Base-by-base conservation (phyloP, 2,113 vertebrate species). In the Spilogale gracilis region DNA sequence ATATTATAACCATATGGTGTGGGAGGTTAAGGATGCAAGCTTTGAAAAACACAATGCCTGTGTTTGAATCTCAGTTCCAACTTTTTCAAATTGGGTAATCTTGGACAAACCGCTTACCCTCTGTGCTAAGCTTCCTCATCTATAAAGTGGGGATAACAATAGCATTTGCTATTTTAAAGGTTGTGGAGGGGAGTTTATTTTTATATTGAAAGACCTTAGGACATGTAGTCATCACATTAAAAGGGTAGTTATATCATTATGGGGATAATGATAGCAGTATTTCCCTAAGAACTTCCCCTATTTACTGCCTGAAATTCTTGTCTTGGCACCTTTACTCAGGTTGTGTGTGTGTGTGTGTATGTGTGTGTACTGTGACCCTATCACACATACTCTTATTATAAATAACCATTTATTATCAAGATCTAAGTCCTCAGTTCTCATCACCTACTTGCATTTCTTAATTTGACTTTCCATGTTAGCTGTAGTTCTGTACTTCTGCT, bases 1-100 rank as follows among this genome's bases (percentile, higher is more conserved):
- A 92, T 95, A 71, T n/a, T 91, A 87, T 30, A 97, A 93, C 84
- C 94, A 93, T 96, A 95, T 86, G 94, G 96, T 32, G 43, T 58
- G 50, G n/a, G 54, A 80, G 74, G 69, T 82, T 96, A 81, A 56
- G 65, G 61, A 38, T 63, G 76, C 14, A 11, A 71, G 93, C 63
- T 97, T 87, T 85, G 88, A 85, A 88, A 93, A 93, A 82, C 69
- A 91, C 54, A 83, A 67, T 25, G 54, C 27, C 54, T 82, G n/a
- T 11, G 7, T 27, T 48, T 52, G 73, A 96, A 61, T 83, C 52
- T 95, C 43, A 43, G 67, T 52, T 94, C 27, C 1, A 78, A 73
- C 25, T 76, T 88, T 38, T 95, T 87, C 56, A 90, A 76, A 90
- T 10, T 84, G 63, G 78, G 27, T 74, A 67, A 81, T 92, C 80